These are phyloP conservation scores for Micromussa lordhowensis DNA, from an alignment of 92 coral and sea anemone genomes.

Conservation along the genomic window DNA sequence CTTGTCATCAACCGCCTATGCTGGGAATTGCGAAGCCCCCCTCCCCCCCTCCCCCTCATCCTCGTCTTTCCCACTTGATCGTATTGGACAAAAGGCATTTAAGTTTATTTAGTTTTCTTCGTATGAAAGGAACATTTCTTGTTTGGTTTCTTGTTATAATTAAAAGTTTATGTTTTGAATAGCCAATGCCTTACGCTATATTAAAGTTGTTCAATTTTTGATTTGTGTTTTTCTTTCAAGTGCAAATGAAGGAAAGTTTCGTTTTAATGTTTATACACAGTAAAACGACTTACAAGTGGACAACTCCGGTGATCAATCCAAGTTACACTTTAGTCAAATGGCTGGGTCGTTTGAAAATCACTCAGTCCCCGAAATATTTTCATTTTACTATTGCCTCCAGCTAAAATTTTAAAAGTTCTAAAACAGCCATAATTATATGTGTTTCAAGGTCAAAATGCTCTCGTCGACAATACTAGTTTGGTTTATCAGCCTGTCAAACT, in stretches of 20 bases:
- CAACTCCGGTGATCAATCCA: too few species aligned
- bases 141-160: background rate
- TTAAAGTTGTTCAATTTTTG: background rate
- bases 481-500: conserved; percentile 7
- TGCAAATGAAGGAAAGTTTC: conserved; percentile 6
- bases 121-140: background rate
- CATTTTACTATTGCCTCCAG: background rate
- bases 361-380: background rate
- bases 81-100: background rate
- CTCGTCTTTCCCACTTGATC: background rate
- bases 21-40: background rate
- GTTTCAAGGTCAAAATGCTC: background rate
- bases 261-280: background rate
- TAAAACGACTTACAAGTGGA: background rate
- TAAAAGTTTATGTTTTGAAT: background rate
- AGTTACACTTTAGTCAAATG: background rate
- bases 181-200: background rate
- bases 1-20: background rate
- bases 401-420: background rate
- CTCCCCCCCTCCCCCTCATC: background rate
- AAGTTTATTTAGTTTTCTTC: background rate
- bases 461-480: background rate
- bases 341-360: background rate
- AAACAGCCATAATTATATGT: background rate
- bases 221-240: too few species aligned